Evolutionary conservation across 2,797 vertebrate species (phyloP).

Genomic region (Brotula barbata): DNA sequence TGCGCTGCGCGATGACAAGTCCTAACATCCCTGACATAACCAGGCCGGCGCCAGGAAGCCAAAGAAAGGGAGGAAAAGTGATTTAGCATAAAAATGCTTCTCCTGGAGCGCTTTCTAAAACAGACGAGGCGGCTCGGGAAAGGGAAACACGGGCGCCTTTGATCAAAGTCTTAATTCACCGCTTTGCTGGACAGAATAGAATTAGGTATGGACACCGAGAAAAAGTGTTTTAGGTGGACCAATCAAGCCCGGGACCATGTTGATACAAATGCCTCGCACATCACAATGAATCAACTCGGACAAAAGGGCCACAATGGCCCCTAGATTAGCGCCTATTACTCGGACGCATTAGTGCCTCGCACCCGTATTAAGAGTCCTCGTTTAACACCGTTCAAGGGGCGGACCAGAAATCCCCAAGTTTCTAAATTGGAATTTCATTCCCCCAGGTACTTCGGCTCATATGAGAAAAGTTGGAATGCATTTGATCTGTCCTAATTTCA

Average conservation of each 20-base stretch:
- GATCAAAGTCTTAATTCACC: slow-evolving; percentile 57
- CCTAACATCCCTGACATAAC: no score
- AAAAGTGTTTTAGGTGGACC: slow-evolving; percentile 54
- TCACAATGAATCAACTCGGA: slow-evolving; percentile 73
- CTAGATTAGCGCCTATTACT: slow-evolving; percentile 78
- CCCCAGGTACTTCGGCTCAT: slow-evolving; percentile 83
- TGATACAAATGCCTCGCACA: slow-evolving; percentile 60
- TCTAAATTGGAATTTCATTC: slow-evolving; percentile 86
- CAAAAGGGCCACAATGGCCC: slow-evolving; percentile 74
- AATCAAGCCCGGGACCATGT: slow-evolving; percentile 45
- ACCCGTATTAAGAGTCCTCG: slow-evolving; percentile 75
- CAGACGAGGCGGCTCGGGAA: slow-evolving; percentile 8
- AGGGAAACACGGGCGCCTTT: slow-evolving; percentile 36
- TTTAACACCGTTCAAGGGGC: slow-evolving; percentile 80
- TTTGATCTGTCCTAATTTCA: slow-evolving; percentile 88
- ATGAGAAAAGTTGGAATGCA: slow-evolving; percentile 86
- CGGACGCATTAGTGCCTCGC: slow-evolving; percentile 69
- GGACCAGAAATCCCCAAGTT: slow-evolving; percentile 82
- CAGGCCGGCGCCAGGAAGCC: no score
- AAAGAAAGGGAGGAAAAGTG: slow-evolving; percentile 1
- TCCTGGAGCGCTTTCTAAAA: slow-evolving; percentile 17
- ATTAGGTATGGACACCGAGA: slow-evolving; percentile 38
- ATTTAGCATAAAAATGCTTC: slow-evolving; percentile 7
- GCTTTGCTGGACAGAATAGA: slow-evolving; percentile 30
- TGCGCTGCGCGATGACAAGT: no score